A percentile compares a stretch with the other conserved stretches of the same genome.
These are phyloP conservation scores for Pachycephala philippinensis DNA, from an alignment of 2,113 vertebrate genomes.

Conservation along the genomic window DNA sequence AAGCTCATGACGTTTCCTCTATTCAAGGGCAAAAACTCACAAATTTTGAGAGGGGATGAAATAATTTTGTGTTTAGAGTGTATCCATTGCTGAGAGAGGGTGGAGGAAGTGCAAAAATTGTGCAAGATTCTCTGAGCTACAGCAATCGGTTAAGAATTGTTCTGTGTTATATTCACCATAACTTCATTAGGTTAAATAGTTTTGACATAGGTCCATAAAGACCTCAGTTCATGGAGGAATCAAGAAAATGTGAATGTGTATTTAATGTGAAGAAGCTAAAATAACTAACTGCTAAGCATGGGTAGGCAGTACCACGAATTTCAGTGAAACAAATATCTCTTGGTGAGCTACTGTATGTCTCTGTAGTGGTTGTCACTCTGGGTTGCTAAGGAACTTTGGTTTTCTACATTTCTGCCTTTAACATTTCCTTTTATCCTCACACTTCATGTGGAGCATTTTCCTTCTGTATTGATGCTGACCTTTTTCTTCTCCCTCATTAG, in stretches of 20 bases:
- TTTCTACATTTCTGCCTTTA: not conserved
- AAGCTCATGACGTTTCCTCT: not conserved
- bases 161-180: not conserved
- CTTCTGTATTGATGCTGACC: slow-evolving; percentile 5
- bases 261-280: not conserved
- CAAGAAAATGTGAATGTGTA: not conserved
- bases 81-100: not conserved
- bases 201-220: not conserved
- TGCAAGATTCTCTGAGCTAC: not conserved
- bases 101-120: not conserved
- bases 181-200: not conserved
- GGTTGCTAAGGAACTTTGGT: slow-evolving; percentile 9
- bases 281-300: not conserved
- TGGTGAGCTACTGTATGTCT: not conserved
- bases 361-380: not conserved
- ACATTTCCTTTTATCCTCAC: not conserved
- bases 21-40: not conserved
- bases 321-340: not conserved
- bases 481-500: slow-evolving; percentile 30
- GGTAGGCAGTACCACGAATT: not conserved
- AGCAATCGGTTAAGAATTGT: not conserved
- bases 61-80: not conserved
- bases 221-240: not conserved
- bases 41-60: not conserved
- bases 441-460: not conserved